A percentile compares a stretch with the other conserved stretches of the same genome.
Conservation (phyloP, 2,888 invertebrate genomes). For the Eupithecia inturbata region DNA sequence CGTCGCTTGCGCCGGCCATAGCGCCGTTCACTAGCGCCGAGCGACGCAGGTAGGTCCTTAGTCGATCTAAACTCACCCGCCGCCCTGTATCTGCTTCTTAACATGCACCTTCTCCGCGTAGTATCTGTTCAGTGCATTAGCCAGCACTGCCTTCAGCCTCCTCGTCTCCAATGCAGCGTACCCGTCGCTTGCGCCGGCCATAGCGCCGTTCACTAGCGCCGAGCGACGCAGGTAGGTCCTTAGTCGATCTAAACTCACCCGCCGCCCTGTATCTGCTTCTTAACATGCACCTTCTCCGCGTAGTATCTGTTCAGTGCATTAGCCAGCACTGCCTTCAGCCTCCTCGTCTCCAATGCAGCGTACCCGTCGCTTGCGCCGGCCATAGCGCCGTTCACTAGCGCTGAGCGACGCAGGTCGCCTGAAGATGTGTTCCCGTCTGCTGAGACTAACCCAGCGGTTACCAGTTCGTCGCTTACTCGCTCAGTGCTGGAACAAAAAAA, state of each 20-base stretch:
- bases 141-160: conserved; percentile 90
- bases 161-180: conserved; percentile 92
- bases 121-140: conserved; percentile 90
- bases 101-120: conserved; percentile 97
- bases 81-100: conserved; percentile 95
- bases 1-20: no score
- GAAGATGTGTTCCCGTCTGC: conserved; percentile 69
- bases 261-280: conserved; percentile 94
- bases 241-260: conserved; percentile 82
- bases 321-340: conserved; percentile 90
- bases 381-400: conserved; percentile 75
- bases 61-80: conserved; percentile 85
- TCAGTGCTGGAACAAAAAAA: conserved; percentile 66
- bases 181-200: conserved; percentile 80
- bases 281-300: conserved; percentile 96
- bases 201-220: conserved; percentile 72
- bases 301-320: conserved; percentile 93
- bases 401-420: conserved; percentile 73
- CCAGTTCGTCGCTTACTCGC: conserved; percentile 74
- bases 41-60: conserved; percentile 60
- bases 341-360: conserved; percentile 90
- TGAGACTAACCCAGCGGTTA: conserved; percentile 69
- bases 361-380: conserved; percentile 85
- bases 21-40: conserved; percentile 75
- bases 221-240: conserved; percentile 66